Evolutionary conservation across 2,797 vertebrate species (phyloP).

Genomic region (Microctenopoma stevenorrisi): DNA sequence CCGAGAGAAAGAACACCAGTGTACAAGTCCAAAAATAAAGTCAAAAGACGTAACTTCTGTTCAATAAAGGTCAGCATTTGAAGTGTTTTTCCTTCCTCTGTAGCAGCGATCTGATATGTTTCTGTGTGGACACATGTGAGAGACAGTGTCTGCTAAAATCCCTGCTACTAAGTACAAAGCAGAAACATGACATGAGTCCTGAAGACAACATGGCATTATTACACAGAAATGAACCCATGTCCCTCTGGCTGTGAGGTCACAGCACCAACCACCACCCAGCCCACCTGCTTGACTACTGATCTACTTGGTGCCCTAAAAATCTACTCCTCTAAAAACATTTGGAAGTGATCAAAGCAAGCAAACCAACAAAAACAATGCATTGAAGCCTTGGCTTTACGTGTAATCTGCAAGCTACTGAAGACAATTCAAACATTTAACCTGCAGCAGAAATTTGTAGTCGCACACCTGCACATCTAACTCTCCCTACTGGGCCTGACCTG

Average conservation of each 20-base stretch:
- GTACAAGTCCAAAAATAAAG: not conserved
- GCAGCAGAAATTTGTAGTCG: constrained; percentile 23
- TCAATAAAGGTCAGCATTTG: constrained; percentile 2
- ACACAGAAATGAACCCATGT: too few species aligned
- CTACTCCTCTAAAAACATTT: constrained; percentile 8
- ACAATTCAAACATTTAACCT: constrained; percentile 16
- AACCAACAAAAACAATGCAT: constrained; percentile 1
- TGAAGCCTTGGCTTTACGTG: not conserved
- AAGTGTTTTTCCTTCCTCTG: too few species aligned
- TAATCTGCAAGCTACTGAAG: not conserved
- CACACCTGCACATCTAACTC: constrained; percentile 50
- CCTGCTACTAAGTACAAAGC: not conserved
- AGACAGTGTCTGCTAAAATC: constrained; percentile 1
- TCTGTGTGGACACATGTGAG: not conserved
- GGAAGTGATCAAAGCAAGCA: constrained; percentile 5
- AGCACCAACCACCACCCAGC: too few species aligned
- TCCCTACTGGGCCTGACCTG: constrained; percentile 53
- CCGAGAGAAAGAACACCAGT: not conserved
- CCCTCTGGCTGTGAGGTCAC: too few species aligned
- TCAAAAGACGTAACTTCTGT: not conserved
- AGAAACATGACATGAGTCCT: not conserved
- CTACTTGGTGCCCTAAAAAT: not conserved
- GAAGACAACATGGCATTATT: not conserved
- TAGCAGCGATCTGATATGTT: too few species aligned
- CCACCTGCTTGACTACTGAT: not conserved